Evolutionary conservation across 2,797 vertebrate species (phyloP).

Genomic region (Notamacropus eugenii): DNA sequence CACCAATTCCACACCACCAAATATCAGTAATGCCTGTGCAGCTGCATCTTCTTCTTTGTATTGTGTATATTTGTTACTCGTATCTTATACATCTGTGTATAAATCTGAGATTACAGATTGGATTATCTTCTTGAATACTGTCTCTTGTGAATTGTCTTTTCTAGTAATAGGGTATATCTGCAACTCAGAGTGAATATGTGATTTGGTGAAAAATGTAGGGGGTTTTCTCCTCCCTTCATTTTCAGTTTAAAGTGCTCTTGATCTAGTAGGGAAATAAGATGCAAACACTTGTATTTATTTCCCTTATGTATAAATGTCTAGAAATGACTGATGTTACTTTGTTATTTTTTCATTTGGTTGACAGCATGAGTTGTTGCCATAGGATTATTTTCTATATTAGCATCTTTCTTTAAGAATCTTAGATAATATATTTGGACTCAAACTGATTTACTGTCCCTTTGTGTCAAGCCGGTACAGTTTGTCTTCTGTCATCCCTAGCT

Average conservation of each 20-base stretch:
- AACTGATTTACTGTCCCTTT: not conserved
- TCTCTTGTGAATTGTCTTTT: not conserved
- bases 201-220: not conserved
- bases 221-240: not conserved
- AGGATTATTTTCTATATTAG: not conserved
- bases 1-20: not conserved
- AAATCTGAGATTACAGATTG: not conserved
- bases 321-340: not conserved
- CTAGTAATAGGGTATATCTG: not conserved
- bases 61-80: not conserved
- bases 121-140: not conserved
- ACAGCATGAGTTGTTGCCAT: not conserved
- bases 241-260: not conserved
- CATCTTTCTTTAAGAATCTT: conserved; percentile 8
- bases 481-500: not conserved
- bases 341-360: conserved; percentile 4
- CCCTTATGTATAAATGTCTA: not conserved
- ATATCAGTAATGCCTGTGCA: not conserved
- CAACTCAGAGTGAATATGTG: not conserved
- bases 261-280: not conserved
- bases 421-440: conserved; percentile 23
- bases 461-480: not conserved
- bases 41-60: not conserved
- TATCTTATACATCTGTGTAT: not conserved
- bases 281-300: not conserved